Evolutionary conservation across 2,113 vertebrate species (phyloP).

Genomic region (Ictalurus furcatus): DNA sequence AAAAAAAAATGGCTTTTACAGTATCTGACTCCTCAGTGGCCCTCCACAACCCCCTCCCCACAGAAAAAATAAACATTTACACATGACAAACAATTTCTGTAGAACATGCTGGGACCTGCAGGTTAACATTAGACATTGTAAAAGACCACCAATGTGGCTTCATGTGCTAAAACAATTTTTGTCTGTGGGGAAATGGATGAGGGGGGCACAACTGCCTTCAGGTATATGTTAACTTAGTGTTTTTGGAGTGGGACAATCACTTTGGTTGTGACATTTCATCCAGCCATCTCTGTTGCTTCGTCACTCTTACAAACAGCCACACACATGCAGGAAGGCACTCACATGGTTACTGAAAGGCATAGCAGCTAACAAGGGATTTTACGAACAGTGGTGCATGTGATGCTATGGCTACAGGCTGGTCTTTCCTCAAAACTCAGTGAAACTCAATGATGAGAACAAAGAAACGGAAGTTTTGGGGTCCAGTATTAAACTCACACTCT

Average conservation of each 20-base stretch:
- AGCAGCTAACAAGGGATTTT: constrained; percentile 26
- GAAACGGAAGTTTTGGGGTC: background rate
- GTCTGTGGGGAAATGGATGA: constrained; percentile 66
- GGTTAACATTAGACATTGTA: constrained; percentile 62
- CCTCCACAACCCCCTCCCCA: constrained; percentile 75
- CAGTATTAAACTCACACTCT: background rate
- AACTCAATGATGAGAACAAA: background rate
- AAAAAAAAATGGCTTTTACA: constrained; percentile 86
- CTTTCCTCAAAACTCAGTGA: background rate
- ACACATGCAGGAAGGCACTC: constrained; percentile 17
- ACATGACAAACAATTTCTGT: constrained; percentile 43
- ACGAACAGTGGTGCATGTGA: background rate
- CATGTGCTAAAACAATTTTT: constrained; percentile 59
- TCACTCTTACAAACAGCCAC: constrained; percentile 17
- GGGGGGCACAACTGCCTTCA: constrained; percentile 72
- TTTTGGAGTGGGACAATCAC: constrained; percentile 58
- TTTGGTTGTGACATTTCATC: constrained; percentile 45
- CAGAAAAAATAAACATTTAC: constrained; percentile 66
- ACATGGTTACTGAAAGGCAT: constrained; percentile 31
- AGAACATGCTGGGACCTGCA: constrained; percentile 41
- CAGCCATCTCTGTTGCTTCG: constrained; percentile 30
- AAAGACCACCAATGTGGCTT: constrained; percentile 44
- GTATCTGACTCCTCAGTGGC: constrained; percentile 79
- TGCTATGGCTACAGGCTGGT: background rate
- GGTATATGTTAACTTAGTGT: constrained; percentile 59